Evolutionary conservation across 2,888 invertebrate species (phyloP), one percentile per base, ranked within the genome.

Genomic region (Euplexia lucipara): DNA sequence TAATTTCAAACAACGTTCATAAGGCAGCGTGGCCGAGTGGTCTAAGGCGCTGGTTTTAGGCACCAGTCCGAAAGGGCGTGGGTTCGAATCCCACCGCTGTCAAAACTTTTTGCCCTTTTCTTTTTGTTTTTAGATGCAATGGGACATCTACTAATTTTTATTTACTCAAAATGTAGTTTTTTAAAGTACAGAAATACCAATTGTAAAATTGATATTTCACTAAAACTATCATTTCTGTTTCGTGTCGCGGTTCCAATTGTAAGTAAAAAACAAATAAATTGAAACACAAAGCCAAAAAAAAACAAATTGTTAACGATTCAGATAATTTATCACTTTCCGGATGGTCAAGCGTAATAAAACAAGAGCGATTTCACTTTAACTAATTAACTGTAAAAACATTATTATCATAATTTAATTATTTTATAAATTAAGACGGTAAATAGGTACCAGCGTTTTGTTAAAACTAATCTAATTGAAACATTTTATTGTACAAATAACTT

Each of bases 11-110:
- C 94, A 93, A 92, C 93, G 95, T 94, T 95, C 96, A 95, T 96
- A 96, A 96, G 95, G 96, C 96, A 96, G 96, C 96, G 96, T 96
- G 96, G 96, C 96, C 96, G 96, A 96, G 96, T 95, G 96, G 96
- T 96, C 96, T 96, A 96, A 96, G 96, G 96, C 96, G 96, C 96
- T 96, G 96, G 96, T 96, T 96, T 96, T 96, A 96, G 96, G 96
- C 96, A 96, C 96, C 96, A 96, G 96, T 96, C 96, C 96, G 96
- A 95, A 96, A 96, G 96, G 96, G 96, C 96, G 96, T 96, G 96
- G 96, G 96, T 96, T 96, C 96, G 96, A 96, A 96, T 96, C 96
- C 96, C 96, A 96, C 96, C 96, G 95, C 95, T 95, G 95, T 95
- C 95, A 95, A 42, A 90, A 49, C 83, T 89, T 93, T 92, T 87